Base-by-base conservation (phyloP, 1,140 invertebrate species). In the Halesus radiatus region DNA sequence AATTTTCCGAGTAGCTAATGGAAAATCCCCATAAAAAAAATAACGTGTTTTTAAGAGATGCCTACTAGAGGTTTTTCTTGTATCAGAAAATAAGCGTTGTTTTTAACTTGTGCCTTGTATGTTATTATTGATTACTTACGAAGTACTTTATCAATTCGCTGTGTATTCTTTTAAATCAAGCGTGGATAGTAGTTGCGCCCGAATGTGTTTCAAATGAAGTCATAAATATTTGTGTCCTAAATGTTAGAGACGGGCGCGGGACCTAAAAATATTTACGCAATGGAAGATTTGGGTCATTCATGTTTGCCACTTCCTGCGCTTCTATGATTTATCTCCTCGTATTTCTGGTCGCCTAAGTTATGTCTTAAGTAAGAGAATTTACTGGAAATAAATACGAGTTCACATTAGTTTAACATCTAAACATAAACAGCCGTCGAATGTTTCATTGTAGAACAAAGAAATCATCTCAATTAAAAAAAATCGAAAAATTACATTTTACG, bases 191-290 rank as follows among this genome's bases (percentile, higher is more conserved):
- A 7, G 54, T 56, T 6, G 16, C 4, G 1, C 0, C 54, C n/a
- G 54, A 56, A 22, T 18, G 8, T 56, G 10, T 56, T 18, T 18
- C 8, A 56, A 56, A 56, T 56, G 37, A 45, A 45, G 37, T 45
- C 10, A 13, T 45, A 45, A 45, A 56, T 3, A 56, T 56, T 56
- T 56, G 4, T n/a, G n/a, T 56, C n/a, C 54, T n/a, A 22, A 56
- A 56, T 56, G 54, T 56, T 56, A 3, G n/a, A 56, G 20, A 56
- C n/a, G 10, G 54, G n/a, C 16, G 62, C 37, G 62, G 62, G 62
- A 64, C 62, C 26, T 16, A 32, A 64, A 64, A 64, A 64, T 64
- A 64, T 64, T 64, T 64, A 64, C 62, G 62, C 62, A 32, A 64
- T 64, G 22, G 22, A 64, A 32, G 62, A 64, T 64, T 64, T 32